Conservation (phyloP, 30 jellyfish, hydroid and myxozoan genomes). For the Hydractinia symbiolongicarpus region DNA sequence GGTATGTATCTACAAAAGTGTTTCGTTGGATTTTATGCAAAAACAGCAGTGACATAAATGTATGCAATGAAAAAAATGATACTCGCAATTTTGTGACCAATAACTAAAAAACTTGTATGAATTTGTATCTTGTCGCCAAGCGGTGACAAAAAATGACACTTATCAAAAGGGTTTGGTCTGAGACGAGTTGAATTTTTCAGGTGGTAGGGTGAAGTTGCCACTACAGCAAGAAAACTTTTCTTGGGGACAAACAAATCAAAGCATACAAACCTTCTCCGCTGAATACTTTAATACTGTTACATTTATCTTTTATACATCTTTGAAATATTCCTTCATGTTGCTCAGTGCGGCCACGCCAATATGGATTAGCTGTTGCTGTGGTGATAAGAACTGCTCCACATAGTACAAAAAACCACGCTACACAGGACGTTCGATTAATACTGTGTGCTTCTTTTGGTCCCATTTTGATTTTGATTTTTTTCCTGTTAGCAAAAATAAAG, state of each 20-base stretch:
- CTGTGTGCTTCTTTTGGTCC: too few species aligned
- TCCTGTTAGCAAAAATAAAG: too few species aligned
- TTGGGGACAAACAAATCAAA: too few species aligned
- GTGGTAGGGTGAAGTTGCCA: background rate
- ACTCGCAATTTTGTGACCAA: too few species aligned
- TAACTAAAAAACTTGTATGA: too few species aligned
- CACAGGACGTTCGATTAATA: background rate
- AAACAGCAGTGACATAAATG: too few species aligned
- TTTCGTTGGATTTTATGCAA: too few species aligned
- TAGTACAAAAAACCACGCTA: constrained; percentile 8
- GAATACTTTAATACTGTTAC: background rate
- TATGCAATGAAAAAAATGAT: too few species aligned
- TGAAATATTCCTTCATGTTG: constrained; percentile 12
- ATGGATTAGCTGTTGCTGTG: background rate
- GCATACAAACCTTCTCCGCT: background rate
- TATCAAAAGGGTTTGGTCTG: background rate
- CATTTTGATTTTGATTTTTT: too few species aligned
- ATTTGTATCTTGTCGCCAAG: background rate
- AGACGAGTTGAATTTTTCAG: background rate
- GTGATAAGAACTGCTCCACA: background rate
- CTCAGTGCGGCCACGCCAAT: background rate
- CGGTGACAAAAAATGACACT: background rate
- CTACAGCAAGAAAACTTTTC: too few species aligned
- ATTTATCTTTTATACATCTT: constrained; percentile 4
- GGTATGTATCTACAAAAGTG: too few species aligned